These are phyloP conservation scores for Sitobion miscanthi DNA, from an alignment of 1,140 invertebrate species.

Conservation along the genomic window DNA sequence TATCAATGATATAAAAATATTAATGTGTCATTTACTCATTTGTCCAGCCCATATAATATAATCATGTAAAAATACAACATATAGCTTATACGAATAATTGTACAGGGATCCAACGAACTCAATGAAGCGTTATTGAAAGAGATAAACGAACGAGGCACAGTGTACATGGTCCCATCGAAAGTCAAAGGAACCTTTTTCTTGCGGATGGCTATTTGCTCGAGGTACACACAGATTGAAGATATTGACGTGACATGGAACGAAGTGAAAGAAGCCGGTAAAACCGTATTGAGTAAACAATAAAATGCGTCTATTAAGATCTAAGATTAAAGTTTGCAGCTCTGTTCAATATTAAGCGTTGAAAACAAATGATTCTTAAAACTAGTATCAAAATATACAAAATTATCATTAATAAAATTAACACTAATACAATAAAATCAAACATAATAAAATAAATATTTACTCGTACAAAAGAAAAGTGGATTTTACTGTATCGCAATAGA, in stretches of 20 bases:
- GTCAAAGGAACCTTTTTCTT: slow-evolving; percentile 85
- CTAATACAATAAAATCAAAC: background rate
- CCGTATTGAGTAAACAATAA: slow-evolving; percentile 65
- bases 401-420: background rate
- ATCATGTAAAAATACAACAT: background rate
- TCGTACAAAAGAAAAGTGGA: background rate
- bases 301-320: background rate
- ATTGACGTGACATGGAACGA: slow-evolving; percentile 88
- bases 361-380: background rate
- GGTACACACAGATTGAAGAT: slow-evolving; percentile 81
- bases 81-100: background rate
- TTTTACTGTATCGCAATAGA: background rate
- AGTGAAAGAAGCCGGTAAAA: slow-evolving; percentile 65
- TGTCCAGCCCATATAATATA: background rate
- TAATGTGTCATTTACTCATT: background rate
- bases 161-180: slow-evolving; percentile 93
- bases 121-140: slow-evolving; percentile 84
- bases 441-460: background rate
- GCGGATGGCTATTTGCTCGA: slow-evolving; percentile 88
- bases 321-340: background rate
- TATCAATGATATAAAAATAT: background rate
- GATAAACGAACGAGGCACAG: slow-evolving; percentile 90
- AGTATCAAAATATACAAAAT: background rate
- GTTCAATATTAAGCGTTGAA: background rate
- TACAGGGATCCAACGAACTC: slow-evolving; percentile 76